Evolutionary conservation across 64 coral and sea anemone genomes (phyloP).

Genomic region (Actinia tenebrosa): DNA sequence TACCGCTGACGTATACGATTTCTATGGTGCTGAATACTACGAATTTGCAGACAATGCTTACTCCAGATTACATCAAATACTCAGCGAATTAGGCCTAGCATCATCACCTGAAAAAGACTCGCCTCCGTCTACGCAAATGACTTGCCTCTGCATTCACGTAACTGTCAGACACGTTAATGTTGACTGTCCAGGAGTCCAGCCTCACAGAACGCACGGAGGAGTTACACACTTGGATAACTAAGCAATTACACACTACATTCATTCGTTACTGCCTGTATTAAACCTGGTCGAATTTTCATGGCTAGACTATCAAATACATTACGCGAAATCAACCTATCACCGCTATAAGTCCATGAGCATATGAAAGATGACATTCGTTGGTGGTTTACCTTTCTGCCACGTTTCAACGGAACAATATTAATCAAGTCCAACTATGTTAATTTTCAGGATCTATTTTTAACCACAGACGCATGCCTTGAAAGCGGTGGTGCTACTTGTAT

Average conservation of each 20-base stretch:
- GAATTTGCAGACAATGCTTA: too few relatives aligned
- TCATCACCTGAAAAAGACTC: too few relatives aligned
- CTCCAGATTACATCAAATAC: too few relatives aligned
- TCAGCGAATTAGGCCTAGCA: too few relatives aligned
- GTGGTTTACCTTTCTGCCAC: constrained; percentile 8
- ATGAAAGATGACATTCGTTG: constrained; percentile 5
- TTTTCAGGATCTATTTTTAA: constrained; percentile 12
- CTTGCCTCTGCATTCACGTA: neutral
- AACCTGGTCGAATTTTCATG: constrained; percentile 30
- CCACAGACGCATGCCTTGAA: neutral
- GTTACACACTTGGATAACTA: constrained; percentile 15
- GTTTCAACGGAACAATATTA: constrained; percentile 3
- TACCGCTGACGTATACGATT: too few relatives aligned
- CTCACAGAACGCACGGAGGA: neutral
- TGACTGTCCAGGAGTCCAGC: too few relatives aligned
- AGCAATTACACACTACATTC: too few relatives aligned
- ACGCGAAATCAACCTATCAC: neutral
- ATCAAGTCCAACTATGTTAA: neutral
- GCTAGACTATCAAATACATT: constrained; percentile 2
- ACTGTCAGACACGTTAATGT: too few relatives aligned
- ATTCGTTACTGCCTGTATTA: constrained; percentile 17
- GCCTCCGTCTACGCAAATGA: too few relatives aligned
- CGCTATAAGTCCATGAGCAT: neutral
- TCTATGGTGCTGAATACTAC: too few relatives aligned
- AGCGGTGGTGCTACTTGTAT: constrained; percentile 28